Evolutionary conservation across 2,888 invertebrate genomes (phyloP), one percentile per base, ranked within the genome.

Genomic region (Stenolophus ochropezus): DNA sequence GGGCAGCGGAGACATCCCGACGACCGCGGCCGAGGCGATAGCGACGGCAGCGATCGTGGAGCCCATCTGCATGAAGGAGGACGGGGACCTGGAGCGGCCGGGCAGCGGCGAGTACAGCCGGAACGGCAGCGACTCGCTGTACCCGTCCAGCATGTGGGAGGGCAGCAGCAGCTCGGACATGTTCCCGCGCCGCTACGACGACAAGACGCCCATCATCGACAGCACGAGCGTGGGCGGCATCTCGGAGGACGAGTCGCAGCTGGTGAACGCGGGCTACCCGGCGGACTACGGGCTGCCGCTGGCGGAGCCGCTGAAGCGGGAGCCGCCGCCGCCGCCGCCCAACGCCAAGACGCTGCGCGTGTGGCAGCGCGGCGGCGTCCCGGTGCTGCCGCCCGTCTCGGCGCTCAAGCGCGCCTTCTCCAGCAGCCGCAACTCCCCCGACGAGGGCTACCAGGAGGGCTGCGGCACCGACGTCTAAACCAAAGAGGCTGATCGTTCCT

Each of bases 401-500:
- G 95, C 96, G 84, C 92, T 96, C 84, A 96, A 96, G 89, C 93
- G 96, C 84, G 96, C 95, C 82, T 92, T 96, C 84, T 94, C 94
- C 85, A 95, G 94, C 89, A 95, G 94, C 86, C 93, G 96, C 87
- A 96, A 96, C 88, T 95, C 96, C 21, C 95, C 96, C 53, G 97
- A 97, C 87, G 97, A 97, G 89, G 96, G 96, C 83, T 97, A 96
- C 89, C 96, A 96, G 89, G 97, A 97, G 90, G 97, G 97, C 86
- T 96, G 96, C 90, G 96, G 96, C 85, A 97, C 97, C 85, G 96
- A 97, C 90, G 97, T 97, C 89, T 96, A 95, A 91, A 80, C 80
- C 86, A 86, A 86, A 86, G 85, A 85, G 84, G 56, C 42, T 58
- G 21, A 73, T 58, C 25, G 80, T 80, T 80, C 80, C 80, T 80